phyloP scores from a whole-genome alignment of 2,888 invertebrate species.

The Patella ulyssiponensis region DNA sequence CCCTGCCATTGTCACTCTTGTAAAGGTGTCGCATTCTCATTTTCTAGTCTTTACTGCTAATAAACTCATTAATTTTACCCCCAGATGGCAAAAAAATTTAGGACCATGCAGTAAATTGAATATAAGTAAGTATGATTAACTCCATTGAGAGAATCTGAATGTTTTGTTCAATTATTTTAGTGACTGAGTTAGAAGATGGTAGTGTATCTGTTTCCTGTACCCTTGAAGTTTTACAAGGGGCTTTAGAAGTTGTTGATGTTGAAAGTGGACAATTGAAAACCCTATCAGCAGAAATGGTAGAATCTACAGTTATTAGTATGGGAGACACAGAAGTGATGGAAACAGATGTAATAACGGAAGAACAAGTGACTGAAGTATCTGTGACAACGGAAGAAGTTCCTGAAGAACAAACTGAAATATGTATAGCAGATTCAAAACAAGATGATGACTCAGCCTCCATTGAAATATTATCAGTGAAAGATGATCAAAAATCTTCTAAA shows the following conservation, averaged over 20 bases:
- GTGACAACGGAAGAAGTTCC: neutral
- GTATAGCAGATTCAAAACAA: neutral
- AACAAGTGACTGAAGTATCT: neutral
- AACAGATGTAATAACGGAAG: neutral
- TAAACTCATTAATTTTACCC: too few relatives aligned
- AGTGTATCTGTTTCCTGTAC: slow-evolving; percentile 5
- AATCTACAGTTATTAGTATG: neutral
- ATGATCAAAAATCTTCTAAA: slow-evolving; percentile 1
- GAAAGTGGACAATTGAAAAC: slow-evolving; percentile 4
- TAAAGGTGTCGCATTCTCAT: too few relatives aligned
- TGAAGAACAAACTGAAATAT: neutral
- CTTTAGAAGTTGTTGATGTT: neutral
- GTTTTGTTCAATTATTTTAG: neutral
- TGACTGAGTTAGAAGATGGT: neutral
- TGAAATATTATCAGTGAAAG: slow-evolving; percentile 12
- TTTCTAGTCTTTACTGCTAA: too few relatives aligned
- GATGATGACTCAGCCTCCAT: slow-evolving; percentile 5
- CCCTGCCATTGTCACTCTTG: too few relatives aligned
- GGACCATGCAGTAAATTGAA: too few relatives aligned
- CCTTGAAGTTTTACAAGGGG: neutral
- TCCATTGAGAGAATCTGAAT: too few relatives aligned
- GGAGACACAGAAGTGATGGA: neutral
- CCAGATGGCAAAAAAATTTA: too few relatives aligned
- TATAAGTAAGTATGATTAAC: too few relatives aligned
- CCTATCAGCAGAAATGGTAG: neutral